Base-by-base conservation (phyloP, 2,113 vertebrate genomes). In the Coregonus clupeaformis region DNA sequence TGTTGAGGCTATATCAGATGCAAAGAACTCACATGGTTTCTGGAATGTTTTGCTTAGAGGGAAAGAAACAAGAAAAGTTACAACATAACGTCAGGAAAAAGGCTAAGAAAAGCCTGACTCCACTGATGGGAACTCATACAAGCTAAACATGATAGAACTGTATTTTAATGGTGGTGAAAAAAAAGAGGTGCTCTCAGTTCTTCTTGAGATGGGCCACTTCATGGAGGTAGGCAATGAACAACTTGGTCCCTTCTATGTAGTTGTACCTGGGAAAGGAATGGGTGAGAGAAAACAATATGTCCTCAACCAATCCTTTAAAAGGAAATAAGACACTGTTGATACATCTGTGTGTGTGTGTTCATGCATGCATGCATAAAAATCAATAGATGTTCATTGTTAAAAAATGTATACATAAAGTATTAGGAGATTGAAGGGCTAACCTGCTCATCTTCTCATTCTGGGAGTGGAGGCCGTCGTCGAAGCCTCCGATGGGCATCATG, bases 371-470 rank as follows among this genome's bases (percentile, higher is more conserved):
- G 13, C 5, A 24, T 42, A 42, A 11, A 42, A 60, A 22, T 52
- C 36, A 47, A 42, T 45, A 29, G 24, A 27, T 22, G 68, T 49
- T 12, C 14, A n/a, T 20, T n/a, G 5, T 18, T 67, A 11, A 36
- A 18, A 30, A 29, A n/a, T n/a, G n/a, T n/a, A n/a, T n/a, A n/a
- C n/a, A 47, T 47, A 47, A 13, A 47, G 13, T 47, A 47, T 22
- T 60, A 60, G n/a, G n/a, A 60, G 7, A 52, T 18, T 52, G n/a
- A 60, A 60, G n/a, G n/a, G 72, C 82, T 45, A 32, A 94, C 93
- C 93, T 92, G 93, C 90, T 93, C 14, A 94, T 93, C 71, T 94
- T 94, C 85, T 94, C 93, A 5, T 94, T 94, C 84, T 94, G 94
- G n/a, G 94, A 94, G 77, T 94, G 93, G 57, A 93, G 76, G 20